Conservation (phyloP, 2,888 invertebrate species). For the Heteropelma amictum region DNA sequence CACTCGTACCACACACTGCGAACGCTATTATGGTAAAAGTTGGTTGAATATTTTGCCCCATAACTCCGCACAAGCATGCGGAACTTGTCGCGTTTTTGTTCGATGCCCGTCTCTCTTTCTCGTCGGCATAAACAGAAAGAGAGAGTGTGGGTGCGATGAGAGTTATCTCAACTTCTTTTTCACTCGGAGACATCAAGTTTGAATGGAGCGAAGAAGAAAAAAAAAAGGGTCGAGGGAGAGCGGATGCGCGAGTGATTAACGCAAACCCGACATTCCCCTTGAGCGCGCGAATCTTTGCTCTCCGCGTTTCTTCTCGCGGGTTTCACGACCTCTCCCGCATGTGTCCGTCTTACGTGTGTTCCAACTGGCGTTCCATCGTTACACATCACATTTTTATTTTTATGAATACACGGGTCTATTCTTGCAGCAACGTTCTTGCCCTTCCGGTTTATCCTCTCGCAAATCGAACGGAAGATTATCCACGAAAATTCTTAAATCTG, state of each 20-base stretch:
- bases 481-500: too few relatives aligned
- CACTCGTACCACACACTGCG: background rate
- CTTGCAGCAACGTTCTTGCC: background rate
- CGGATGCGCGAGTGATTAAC: slow-evolving; percentile 58
- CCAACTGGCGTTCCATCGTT: background rate
- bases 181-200: slow-evolving; percentile 31
- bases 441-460: too few relatives aligned
- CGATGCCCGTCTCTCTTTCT: background rate
- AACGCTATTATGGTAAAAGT: slow-evolving; percentile 31
- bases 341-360: background rate
- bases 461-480: too few relatives aligned
- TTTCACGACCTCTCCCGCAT: slow-evolving; percentile 44
- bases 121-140: background rate
- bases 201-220: slow-evolving; percentile 24
- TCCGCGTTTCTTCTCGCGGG: slow-evolving; percentile 22
- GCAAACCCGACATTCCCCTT: slow-evolving; percentile 49
- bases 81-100: slow-evolving; percentile 26
- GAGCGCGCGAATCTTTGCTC: slow-evolving; percentile 33
- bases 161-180: slow-evolving; percentile 2
- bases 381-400: background rate
- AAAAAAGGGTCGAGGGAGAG: slow-evolving; percentile 43
- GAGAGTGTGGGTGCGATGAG: background rate
- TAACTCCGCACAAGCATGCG: slow-evolving; percentile 36
- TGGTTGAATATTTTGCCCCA: slow-evolving; percentile 40
- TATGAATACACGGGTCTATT: background rate